Evolutionary conservation across 2,888 invertebrate species (phyloP).

Genomic region (Chymomyza amoena): DNA sequence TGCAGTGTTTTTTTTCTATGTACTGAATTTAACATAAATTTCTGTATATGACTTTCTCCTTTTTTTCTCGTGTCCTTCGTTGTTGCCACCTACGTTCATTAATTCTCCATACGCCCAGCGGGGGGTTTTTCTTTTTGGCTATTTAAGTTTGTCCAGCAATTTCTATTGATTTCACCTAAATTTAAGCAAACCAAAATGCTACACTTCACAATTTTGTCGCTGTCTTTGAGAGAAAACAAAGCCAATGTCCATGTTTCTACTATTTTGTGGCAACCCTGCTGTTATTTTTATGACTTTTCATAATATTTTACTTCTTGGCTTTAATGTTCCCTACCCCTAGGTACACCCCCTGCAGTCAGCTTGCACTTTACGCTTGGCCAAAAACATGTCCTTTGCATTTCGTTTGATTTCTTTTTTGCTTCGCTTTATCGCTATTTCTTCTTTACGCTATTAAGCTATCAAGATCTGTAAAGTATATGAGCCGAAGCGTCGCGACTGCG

Average conservation of each 20-base stretch:
- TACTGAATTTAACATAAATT: conserved; percentile 52
- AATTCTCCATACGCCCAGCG: conserved; percentile 24
- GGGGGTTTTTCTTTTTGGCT: background rate
- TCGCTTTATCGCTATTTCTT: conserved; percentile 14
- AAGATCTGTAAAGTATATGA: conserved; percentile 75
- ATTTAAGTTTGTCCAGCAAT: background rate
- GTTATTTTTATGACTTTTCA: conserved; percentile 68
- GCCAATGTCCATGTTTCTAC: conserved; percentile 18
- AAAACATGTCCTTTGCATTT: conserved; percentile 69
- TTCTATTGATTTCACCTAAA: conserved; percentile 73
- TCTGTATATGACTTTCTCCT: conserved; percentile 8
- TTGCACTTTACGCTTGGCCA: conserved; percentile 50
- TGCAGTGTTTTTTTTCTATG: conserved; percentile 9
- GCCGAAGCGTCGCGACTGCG: conserved; percentile 54
- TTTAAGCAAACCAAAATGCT: conserved; percentile 47
- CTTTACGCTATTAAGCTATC: conserved; percentile 68
- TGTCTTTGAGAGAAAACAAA: conserved; percentile 20
- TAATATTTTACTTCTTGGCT: conserved; percentile 56
- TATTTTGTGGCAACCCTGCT: conserved; percentile 43
- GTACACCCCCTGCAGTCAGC: conserved; percentile 18
- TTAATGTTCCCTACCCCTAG: conserved; percentile 37
- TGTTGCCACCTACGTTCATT: conserved; percentile 54
- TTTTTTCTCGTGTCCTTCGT: background rate
- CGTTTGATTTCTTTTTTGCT: conserved; percentile 8
- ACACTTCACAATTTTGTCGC: conserved; percentile 1